Conservation (phyloP, 2,113 vertebrate genomes). For the Falco punctatus region DNA sequence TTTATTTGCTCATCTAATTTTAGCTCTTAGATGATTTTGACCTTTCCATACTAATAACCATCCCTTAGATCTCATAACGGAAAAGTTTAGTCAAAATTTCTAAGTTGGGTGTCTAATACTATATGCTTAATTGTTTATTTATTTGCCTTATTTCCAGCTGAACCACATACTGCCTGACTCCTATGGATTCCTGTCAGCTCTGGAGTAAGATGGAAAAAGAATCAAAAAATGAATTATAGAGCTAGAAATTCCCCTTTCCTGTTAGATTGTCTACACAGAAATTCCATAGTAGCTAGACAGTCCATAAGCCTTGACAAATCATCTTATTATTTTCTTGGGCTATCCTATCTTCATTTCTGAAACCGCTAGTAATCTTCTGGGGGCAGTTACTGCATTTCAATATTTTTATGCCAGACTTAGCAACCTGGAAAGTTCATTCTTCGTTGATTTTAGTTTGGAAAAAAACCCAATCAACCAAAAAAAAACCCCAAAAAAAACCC, state of each 20-base stretch:
- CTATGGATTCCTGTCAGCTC: neutral
- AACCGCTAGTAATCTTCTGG: neutral
- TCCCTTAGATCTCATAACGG: neutral
- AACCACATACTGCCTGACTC: neutral
- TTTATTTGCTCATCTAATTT: neutral
- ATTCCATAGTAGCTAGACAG: neutral
- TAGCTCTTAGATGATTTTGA: neutral
- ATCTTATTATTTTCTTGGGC: neutral
- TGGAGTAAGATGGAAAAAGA: neutral
- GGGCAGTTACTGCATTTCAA: neutral
- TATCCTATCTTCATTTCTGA: conserved; percentile 1
- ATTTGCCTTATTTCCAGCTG: neutral
- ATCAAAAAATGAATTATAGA: neutral
- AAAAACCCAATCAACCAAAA: neutral
- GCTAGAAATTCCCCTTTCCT: neutral
- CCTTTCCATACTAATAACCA: neutral
- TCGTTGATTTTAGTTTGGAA: neutral
- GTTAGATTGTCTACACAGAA: neutral
- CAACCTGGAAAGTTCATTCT: neutral
- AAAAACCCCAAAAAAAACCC: no score
- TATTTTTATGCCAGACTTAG: neutral
- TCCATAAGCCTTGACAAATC: neutral
- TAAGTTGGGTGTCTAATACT: neutral
- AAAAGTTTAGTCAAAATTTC: neutral
- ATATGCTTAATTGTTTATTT: neutral